Evolutionary conservation across 2,113 vertebrate genomes (phyloP), one percentile per base, ranked within the genome.

Genomic region (Agapornis roseicollis): DNA sequence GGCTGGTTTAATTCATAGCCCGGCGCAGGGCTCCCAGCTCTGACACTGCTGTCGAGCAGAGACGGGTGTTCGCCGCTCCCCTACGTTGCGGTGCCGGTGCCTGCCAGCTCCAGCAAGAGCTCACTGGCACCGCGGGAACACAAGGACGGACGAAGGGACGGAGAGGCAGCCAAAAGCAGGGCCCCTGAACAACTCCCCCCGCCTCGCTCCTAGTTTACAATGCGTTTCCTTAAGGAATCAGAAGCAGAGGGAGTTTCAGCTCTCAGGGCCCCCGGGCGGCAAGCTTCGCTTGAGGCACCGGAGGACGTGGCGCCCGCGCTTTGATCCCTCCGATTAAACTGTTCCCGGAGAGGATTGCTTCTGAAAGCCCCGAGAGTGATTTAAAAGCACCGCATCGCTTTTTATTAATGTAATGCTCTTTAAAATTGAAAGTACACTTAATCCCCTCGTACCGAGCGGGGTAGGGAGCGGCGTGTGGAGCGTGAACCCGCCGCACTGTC

Each of bases 391-490:
- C 52, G 58, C 53, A 60, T 11, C 55, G 1, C 77, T 46, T 4
- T 86, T 93, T 84, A 92, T 90, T 76, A 78, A 69, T 16, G 85
- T 90, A 93, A 93, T 80, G 90, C 95, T 95, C 91, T 96, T 96
- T 93, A 94, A 87, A 82, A 74, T 1, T 28, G 33, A 69, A 91
- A 56, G 66, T 19, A 29, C 84, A 2, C 64, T 82, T 93, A 82
- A 92, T 92, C 88, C 20, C 3, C 55, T 49, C 19, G 5, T 61
- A 35, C n/a, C 13, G 11, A 49, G 28, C 6, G 23, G 44, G 10
- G 6, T n/a, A 7, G 24, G 28, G 56, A 17, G 25, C 12, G 10
- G 46, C 17, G n/a, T 47, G 41, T n/a, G 56, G 56, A 23, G 33
- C 33, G 55, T n/a, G 31, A 17, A 56, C 33, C 46, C 13, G 17